Base-by-base conservation (phyloP, 1,140 invertebrate genomes). In the Choristoneura fumiferana region DNA sequence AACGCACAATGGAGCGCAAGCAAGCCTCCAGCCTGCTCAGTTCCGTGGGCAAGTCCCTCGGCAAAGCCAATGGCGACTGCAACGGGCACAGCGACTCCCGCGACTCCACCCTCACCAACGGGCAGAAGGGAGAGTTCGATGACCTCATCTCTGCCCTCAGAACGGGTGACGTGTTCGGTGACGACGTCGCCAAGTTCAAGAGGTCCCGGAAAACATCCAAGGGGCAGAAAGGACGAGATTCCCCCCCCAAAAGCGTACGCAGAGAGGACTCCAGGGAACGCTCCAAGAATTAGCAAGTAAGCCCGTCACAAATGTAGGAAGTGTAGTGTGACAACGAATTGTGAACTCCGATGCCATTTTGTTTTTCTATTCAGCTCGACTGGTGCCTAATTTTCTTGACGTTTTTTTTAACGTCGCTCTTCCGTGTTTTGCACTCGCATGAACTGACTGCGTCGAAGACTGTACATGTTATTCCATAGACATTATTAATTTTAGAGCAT, bases 151-250 rank as follows among this genome's bases (percentile, higher is more conserved):
- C 97, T 1, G 98, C 98, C 0, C 87, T 99, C 12, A 90, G 98
- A 71, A 98, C 97, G 0, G 98, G 98, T 0, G 98, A 99, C 79
- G 97, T 99, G 0, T 99, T 99, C 81, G 97, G 97, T 0, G 98
- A 99, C 81, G 98, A 99, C 79, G 96, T 99, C 63, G 96, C 96
- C 22, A 97, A 97, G 81, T 96, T 97, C 84, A 96, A 97, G 67
- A 89, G 96, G 35, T 95, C 94, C 8, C 91, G 94, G 54, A 94
- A 94, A 70, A 90, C 92, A 0, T 91, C 92, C 0, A 93, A 93
- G 62, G 89, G 87, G 58, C 90, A 92, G 33, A 89, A 88, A 62
- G 88, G 89, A 0, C 57, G 89, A 1, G 91, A 91, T 61, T 93
- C 92, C 0, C 92, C 92, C 0, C 92, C 94, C 0, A 85, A 92